Evolutionary conservation across 2,797 vertebrate genomes (phyloP), one percentile per base, ranked within the genome.

Genomic region (Rhadinocentrus ornatus): DNA sequence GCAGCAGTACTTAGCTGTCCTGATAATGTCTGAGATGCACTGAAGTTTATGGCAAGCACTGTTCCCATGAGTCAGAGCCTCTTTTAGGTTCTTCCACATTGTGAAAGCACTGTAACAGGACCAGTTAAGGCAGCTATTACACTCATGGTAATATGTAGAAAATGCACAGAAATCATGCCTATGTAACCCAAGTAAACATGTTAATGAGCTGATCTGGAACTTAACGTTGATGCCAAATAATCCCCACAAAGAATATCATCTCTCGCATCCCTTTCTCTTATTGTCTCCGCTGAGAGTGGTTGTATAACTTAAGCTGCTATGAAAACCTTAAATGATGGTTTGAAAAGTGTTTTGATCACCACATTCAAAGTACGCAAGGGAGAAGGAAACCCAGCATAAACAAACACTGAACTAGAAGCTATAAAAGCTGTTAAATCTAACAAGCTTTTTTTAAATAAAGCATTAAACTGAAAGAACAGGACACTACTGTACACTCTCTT

Each of bases 1-100:
- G 62, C 75, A 53, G 74, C 71, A 78, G 41, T 75, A 75, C 46
- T 80, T 82, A 85, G 75, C 79, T n/a, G 67, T 66, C 74, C 56
- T 73, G 73, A 74, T 79, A 79, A 76, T 72, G 69, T 78, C 69
- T 46, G 50, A 72, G 64, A 78, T 72, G 64, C 39, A 63, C 57
- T 74, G 32, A 54, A 52, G 56, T 81, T 81, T 70, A 73, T 64
- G 66, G 77, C 70, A 59, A 78, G 69, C 39, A 35, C 27, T 32
- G 60, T 58, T 81, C 75, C 74, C 66, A 61, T 73, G 76, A 83
- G 76, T 74, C 55, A 67, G 44, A 64, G 68, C 22, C 22, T 64
- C 53, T 53, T 74, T 56, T 59, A 59, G 41, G 48, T 68, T 39
- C 31, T 32, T 65, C 46, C 57, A 26, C 52, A 78, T 41, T 26